These are phyloP conservation scores for Elephas maximus DNA, from an alignment of 2,113 vertebrate genomes.

Conservation along the genomic window DNA sequence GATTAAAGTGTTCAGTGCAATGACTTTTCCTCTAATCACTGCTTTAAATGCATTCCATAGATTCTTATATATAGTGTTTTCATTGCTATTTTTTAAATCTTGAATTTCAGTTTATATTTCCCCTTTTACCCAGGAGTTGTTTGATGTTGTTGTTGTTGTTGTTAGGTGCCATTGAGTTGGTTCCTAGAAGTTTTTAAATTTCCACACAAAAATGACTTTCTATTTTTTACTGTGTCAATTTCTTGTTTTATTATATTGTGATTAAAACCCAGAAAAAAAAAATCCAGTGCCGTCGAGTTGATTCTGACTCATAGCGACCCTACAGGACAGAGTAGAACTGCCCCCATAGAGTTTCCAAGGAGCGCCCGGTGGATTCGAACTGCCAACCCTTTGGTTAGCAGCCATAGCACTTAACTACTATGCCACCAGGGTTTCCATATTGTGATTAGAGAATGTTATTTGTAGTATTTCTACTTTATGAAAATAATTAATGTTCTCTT, in stretches of 20 bases:
- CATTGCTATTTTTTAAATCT: constrained; percentile 2
- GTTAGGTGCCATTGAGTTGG: too few relatives aligned
- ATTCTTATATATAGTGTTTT: not conserved
- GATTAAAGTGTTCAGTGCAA: not conserved
- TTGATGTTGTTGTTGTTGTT: not conserved
- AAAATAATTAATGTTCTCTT: not conserved
- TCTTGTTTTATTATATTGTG: not conserved
- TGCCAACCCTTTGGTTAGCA: too few relatives aligned
- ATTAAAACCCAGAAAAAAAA: too few relatives aligned
- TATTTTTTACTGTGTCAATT: not conserved
- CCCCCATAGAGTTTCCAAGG: too few relatives aligned
- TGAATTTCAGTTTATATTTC: not conserved
- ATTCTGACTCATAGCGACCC: too few relatives aligned
- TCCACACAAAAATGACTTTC: not conserved
- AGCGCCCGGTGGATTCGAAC: too few relatives aligned
- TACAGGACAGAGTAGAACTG: too few relatives aligned
- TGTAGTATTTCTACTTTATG: not conserved
- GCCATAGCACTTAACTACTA: too few relatives aligned
- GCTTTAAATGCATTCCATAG: not conserved
- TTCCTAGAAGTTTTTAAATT: not conserved
- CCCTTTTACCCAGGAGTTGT: not conserved
- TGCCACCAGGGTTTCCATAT: too few relatives aligned
- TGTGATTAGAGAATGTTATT: not conserved
- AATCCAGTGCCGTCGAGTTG: too few relatives aligned
- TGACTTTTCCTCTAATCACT: constrained; percentile 39